Evolutionary conservation across 2,797 vertebrate species (phyloP).

Genomic region (Manis crassicaudata): DNA sequence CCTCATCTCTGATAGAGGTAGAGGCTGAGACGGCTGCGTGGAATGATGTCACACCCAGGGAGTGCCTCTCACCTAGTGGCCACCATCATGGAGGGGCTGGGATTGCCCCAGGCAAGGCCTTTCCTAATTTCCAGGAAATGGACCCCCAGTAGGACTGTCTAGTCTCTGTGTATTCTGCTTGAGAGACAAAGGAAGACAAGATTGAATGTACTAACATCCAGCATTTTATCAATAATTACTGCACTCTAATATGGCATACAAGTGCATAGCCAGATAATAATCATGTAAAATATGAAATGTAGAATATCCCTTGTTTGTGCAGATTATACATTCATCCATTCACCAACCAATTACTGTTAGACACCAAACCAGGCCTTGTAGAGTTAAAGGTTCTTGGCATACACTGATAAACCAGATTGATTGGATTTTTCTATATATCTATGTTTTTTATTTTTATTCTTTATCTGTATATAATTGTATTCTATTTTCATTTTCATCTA

Average conservation of each 20-base stretch:
- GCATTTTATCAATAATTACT: not conserved
- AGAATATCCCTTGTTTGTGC: too few species aligned
- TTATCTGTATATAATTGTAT: not conserved
- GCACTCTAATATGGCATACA: accelerated
- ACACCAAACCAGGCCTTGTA: not conserved
- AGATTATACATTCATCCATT: not conserved
- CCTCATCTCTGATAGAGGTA: not conserved
- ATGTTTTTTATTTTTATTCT: not conserved
- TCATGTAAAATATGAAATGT: not conserved
- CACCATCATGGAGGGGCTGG: not conserved
- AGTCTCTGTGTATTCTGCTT: not conserved
- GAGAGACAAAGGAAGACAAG: not conserved
- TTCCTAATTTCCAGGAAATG: not conserved
- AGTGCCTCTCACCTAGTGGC: not conserved
- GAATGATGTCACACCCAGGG: accelerated
- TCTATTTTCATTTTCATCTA: not conserved
- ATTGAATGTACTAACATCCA: accelerated
- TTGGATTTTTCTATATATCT: not conserved
- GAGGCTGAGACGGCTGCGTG: accelerated
- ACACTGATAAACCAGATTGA: not conserved
- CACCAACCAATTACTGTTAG: not conserved
- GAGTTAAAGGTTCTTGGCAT: not conserved
- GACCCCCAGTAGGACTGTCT: not conserved
- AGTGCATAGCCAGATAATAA: accelerated
- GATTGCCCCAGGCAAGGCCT: not conserved